Percentiles rank a stretch among this genome's conserved stretches.
Conservation (phyloP, 2,888 invertebrate genomes). For the Ecdyonurus torrentis region DNA sequence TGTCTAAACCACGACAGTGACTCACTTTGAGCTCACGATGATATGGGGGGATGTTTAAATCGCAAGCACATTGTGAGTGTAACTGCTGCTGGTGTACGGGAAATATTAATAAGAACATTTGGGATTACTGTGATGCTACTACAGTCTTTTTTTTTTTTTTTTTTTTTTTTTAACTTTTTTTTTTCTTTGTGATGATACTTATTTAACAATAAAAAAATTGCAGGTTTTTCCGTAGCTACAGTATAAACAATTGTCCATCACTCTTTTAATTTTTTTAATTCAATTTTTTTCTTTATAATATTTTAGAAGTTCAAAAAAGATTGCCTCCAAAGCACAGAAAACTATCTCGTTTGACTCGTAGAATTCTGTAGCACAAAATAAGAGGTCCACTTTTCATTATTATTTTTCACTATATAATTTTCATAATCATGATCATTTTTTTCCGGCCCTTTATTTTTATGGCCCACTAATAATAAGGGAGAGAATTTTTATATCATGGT, state of each 20-base stretch:
- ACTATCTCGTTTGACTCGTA: not conserved
- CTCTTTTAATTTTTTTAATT: too few species aligned
- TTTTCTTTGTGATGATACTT: not conserved
- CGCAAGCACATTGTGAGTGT: not conserved
- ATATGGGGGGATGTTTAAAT: not conserved
- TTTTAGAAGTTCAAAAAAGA: not conserved
- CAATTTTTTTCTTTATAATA: too few species aligned
- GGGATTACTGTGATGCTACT: not conserved
- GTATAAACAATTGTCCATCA: conserved; percentile 7
- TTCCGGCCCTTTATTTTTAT: not conserved
- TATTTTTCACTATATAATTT: not conserved
- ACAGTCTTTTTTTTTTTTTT: not conserved
- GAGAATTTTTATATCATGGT: not conserved
- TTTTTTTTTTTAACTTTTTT: too few species aligned
- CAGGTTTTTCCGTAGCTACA: conserved; percentile 1
- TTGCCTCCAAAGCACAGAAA: not conserved
- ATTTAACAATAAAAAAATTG: not conserved
- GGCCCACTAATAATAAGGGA: not conserved
- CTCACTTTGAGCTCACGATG: not conserved
- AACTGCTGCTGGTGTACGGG: not conserved
- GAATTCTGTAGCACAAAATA: not conserved
- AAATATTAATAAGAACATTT: not conserved
- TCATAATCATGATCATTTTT: not conserved
- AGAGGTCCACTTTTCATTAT: not conserved
- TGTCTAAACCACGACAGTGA: not conserved